Evolutionary conservation across 2,888 invertebrate species (phyloP), one percentile per base, ranked within the genome.

Genomic region (Melieria crassipennis): DNA sequence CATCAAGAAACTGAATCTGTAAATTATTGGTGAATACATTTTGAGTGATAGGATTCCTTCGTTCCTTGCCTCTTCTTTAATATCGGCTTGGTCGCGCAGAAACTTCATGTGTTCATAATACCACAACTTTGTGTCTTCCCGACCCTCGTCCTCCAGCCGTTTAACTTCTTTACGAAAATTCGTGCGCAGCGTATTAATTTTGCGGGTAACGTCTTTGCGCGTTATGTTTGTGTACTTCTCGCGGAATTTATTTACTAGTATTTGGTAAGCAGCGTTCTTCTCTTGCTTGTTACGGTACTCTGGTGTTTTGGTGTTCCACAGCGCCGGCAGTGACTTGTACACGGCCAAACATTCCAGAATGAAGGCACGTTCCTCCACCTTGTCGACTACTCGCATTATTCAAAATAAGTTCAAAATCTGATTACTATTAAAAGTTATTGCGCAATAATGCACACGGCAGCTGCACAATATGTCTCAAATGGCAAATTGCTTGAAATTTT

Each of bases 121-220:
- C 74, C 74, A 75, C 55, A 74, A 9, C 0, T 67, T 68, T 10
- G 74, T 69, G 9, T 48, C 13, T 55, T 65, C 45, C 7, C 63
- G 56, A 1, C 65, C 60, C 42, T 73, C 47, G 9, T 10, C 42
- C 2, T 60, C 61, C 7, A 50, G 7, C 42, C 61, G 70, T 30
- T 71, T 71, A 43, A 72, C n/a, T 48, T 75, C 75, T 6, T 75
- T 69, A 0, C 75, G 74, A 42, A 69, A 75, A 48, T 72, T 73
- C 4, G 74, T 72, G 16, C 75, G 56, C 6, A 75, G 66, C 52
- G 68, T 72, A 70, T 75, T 75, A 50, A 75, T 73, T 73, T 75
- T 74, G 5, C 70, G 50, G 9, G 73, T 67, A 4, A 74, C 74
- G 10, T 61, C 66, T 56, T 71, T 68, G 5, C 74, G 74, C 63